Evolutionary conservation across 2,797 vertebrate genomes (phyloP), one percentile per base, ranked within the genome.

Genomic region (Furcifer pardalis): DNA sequence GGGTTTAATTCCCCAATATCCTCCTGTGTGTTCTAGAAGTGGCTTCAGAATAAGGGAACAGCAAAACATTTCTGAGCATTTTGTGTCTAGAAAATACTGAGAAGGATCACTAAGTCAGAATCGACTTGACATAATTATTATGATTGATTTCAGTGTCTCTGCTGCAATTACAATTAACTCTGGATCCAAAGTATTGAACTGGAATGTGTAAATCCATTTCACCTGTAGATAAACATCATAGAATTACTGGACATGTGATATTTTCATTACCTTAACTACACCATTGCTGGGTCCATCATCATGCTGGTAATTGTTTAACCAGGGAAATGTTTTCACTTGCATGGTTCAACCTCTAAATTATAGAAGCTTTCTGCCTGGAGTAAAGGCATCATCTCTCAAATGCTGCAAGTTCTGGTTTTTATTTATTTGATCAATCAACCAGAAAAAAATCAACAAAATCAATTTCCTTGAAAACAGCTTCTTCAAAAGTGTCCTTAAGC

Each of bases 391-490:
- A n/a, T 30, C 40, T 71, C 79, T 83, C 82, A 69, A 62, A 62
- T 27, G 30, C 27, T 74, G 37, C 1, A 35, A 84, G 86, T 8
- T 15, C 62, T 68, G 10, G 44, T 66, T 88, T 92, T 77, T 69
- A 46, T 83, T 88, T 83, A 59, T 30, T 88, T 72, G 40, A 56
- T 60, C 65, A 52, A 30, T 77, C 37, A 32, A 19, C 82, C 77
- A 30, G 73, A 79, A 90, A 90, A 89, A 79, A 76, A 35, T 71
- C 46, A 59, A 62, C 77, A 80, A 87, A 85, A 86, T 46, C 27
- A 35, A 59, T 90, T 89, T 84, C 44, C 52, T 60, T 89, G 52
- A 78, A 77, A 86, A 88, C 62, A 17, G 5, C 60, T 74, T 89
- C 77, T 85, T 81, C 69, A 52, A 63, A 76, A 84, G 30, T 84